phyloP scores from a whole-genome alignment of 2,113 vertebrate genomes.

The Pipra filicauda region DNA sequence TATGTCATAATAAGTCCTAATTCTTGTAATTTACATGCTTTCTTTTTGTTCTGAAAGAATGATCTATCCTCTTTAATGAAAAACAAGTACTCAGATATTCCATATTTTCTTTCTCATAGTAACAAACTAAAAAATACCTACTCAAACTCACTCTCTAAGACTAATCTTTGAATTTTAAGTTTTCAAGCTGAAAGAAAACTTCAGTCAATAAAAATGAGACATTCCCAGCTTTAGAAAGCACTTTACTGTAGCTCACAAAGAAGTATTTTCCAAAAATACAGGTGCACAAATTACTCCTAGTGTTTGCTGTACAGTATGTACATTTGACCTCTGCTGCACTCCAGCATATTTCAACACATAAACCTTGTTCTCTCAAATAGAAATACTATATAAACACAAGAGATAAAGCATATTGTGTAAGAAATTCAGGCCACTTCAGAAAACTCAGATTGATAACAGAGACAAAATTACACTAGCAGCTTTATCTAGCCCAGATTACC shows the following conservation, averaged over 20 bases:
- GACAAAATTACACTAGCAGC: conserved; percentile 33
- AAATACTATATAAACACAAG: conserved; percentile 46
- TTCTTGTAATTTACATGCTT: conserved; percentile 24
- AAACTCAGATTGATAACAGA: conserved; percentile 48
- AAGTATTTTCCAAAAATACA: conserved; percentile 56
- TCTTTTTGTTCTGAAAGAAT: not conserved
- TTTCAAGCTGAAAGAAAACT: conserved; percentile 32
- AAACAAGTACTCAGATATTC: not conserved
- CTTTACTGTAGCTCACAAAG: conserved; percentile 31
- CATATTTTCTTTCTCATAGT: not conserved
- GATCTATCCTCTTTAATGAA: not conserved
- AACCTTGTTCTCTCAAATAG: conserved; percentile 57
- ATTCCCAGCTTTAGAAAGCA: conserved; percentile 41
- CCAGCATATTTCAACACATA: conserved; percentile 41
- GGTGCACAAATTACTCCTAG: conserved; percentile 17
- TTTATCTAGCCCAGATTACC: conserved; percentile 3
- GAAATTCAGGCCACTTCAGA: conserved; percentile 47
- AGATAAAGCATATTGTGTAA: conserved; percentile 55
- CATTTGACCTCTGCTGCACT: conserved; percentile 17
- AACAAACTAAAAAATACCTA: not conserved
- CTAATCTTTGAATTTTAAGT: not conserved
- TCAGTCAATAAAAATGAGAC: conserved; percentile 57
- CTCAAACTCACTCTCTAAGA: not conserved
- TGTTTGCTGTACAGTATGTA: conserved; percentile 44
- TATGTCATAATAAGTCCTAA: conserved; percentile 54